Evolutionary conservation across 1,140 invertebrate genomes (phyloP).

Genomic region (Pseudoatta argentina): DNA sequence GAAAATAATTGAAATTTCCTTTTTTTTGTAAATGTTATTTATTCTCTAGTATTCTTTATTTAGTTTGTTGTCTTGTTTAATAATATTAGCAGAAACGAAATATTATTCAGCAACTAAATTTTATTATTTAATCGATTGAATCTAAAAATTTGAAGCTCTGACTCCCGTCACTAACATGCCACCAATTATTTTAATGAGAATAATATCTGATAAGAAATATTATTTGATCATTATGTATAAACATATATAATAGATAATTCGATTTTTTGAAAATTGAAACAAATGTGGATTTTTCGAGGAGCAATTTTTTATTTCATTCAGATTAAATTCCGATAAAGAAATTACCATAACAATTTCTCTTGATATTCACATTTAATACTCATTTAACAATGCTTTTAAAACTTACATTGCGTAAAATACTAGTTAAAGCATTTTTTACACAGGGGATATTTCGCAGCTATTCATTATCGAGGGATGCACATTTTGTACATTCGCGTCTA

Average conservation of each 20-base stretch:
- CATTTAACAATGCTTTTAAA: not conserved
- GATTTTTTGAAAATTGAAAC: not conserved
- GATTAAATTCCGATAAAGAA: not conserved
- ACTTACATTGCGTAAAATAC: not conserved
- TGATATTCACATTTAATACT: not conserved
- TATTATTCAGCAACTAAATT: not conserved
- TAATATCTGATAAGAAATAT: not conserved
- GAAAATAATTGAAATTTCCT: not conserved
- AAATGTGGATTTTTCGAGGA: not conserved
- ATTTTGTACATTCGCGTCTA: not conserved
- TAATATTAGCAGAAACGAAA: not conserved
- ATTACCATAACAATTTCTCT: not conserved
- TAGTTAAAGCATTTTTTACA: not conserved
- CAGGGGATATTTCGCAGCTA: not conserved
- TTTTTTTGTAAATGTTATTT: not conserved
- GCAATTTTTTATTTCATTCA: not conserved
- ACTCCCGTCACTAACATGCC: not conserved
- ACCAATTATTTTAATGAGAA: constrained; percentile 6
- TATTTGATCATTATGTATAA: not conserved
- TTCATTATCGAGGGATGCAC: not conserved
- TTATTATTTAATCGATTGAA: not conserved
- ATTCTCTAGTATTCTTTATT: not conserved
- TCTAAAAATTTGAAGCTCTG: not conserved
- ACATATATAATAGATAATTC: not conserved
- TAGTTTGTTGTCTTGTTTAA: not conserved